Evolutionary conservation across 2,113 vertebrate genomes (phyloP).

Genomic region (Tragelaphus scriptus): DNA sequence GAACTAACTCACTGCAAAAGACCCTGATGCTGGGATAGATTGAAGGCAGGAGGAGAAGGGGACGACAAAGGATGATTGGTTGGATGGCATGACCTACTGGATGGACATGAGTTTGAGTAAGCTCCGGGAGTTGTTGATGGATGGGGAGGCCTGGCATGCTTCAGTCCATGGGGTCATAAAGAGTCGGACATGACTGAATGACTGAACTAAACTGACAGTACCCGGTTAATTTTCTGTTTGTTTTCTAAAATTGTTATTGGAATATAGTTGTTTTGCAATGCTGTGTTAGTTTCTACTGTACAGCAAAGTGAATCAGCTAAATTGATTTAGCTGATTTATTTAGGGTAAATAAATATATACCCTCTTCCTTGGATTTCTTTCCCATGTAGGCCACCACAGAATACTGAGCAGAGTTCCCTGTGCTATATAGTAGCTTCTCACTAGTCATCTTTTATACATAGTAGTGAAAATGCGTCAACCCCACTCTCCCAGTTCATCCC

Average conservation of each 20-base stretch:
- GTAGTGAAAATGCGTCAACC: accelerated
- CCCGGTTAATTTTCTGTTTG: background rate
- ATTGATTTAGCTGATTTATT: background rate
- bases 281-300: background rate
- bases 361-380: background rate
- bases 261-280: background rate
- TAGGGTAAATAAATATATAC: background rate
- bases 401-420: background rate
- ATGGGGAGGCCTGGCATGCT: background rate
- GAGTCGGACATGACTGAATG: background rate
- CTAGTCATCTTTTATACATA: background rate
- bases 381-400: background rate
- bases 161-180: accelerated
- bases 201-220: background rate
- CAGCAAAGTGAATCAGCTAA: background rate
- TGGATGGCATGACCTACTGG: background rate
- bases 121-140: accelerated
- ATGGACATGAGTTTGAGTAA: background rate
- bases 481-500: background rate
- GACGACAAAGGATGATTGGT: background rate
- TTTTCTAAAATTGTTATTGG: background rate
- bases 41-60: background rate
- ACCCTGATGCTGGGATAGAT: background rate
- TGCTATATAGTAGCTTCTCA: background rate
- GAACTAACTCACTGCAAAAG: background rate